phyloP scores from a whole-genome alignment of 2,888 invertebrate genomes.

The Alloscopus bannaensis region DNA sequence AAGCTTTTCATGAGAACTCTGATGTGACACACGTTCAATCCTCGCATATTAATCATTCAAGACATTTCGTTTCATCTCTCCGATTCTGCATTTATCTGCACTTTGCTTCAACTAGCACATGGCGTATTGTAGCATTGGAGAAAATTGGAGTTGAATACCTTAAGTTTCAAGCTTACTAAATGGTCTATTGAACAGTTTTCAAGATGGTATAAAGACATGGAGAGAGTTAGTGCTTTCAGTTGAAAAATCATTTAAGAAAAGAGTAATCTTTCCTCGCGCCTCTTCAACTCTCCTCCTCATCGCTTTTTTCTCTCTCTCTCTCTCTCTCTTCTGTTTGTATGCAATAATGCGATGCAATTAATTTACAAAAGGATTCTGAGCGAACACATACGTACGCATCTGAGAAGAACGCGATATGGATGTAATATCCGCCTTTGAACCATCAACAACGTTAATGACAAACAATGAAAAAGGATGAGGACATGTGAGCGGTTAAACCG shows the following conservation, averaged over 20 bases:
- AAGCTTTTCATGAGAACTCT: conserved; percentile 26
- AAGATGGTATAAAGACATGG: too few relatives aligned
- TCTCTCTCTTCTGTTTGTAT: too few relatives aligned
- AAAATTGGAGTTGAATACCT: too few relatives aligned
- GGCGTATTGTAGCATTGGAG: too few relatives aligned
- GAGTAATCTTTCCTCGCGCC: neutral
- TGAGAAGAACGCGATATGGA: neutral
- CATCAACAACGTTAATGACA: neutral
- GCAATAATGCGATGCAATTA: conserved; percentile 21
- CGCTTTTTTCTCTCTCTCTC: too few relatives aligned
- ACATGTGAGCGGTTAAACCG: neutral
- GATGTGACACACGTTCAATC: too few relatives aligned
- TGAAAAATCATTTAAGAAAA: conserved; percentile 15
- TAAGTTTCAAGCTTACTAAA: too few relatives aligned
- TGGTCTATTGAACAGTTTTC: too few relatives aligned
- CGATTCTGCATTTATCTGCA: too few relatives aligned
- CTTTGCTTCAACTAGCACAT: conserved; percentile 5
- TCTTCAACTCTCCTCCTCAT: neutral
- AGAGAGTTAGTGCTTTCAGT: too few relatives aligned
- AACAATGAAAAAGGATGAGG: neutral
- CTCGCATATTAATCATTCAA: conserved; percentile 13
- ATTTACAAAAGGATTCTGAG: conserved; percentile 27
- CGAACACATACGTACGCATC: conserved; percentile 20
- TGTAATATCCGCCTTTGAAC: conserved; percentile 19
- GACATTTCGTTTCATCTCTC: too few relatives aligned